Conservation (phyloP, 1,140 invertebrate species). For the Chrysomallon squamiferum region DNA sequence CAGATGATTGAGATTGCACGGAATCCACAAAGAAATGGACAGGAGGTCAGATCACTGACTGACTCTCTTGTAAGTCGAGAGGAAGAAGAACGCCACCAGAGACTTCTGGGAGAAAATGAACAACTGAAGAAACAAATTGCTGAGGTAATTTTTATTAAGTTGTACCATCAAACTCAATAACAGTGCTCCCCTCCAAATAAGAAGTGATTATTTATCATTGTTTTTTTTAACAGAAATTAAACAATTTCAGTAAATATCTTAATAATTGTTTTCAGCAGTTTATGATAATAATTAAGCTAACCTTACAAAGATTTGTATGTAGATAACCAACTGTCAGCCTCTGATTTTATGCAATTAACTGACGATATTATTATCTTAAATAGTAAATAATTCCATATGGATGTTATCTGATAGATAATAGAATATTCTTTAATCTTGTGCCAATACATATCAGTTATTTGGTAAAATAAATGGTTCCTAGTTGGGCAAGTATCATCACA, state of each 20-base stretch:
- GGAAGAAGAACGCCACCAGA: slow-evolving; percentile 88
- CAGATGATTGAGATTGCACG: slow-evolving; percentile 42
- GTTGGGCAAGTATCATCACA: too few relatives aligned
- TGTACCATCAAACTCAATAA: slow-evolving; percentile 28
- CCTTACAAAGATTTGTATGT: too few relatives aligned
- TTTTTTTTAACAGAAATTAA: neutral
- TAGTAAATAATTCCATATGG: too few relatives aligned
- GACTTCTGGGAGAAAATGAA: slow-evolving; percentile 93
- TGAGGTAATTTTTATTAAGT: too few relatives aligned
- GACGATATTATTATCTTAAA: too few relatives aligned
- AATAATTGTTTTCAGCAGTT: neutral
- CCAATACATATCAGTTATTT: too few relatives aligned
- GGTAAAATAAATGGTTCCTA: too few relatives aligned
- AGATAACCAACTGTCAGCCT: too few relatives aligned
- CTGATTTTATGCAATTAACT: too few relatives aligned
- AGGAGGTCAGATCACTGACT: slow-evolving; percentile 46
- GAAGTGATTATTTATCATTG: neutral
- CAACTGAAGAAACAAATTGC: slow-evolving; percentile 93
- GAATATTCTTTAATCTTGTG: too few relatives aligned
- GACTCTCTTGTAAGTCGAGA: slow-evolving; percentile 90
- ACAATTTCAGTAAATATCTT: neutral
- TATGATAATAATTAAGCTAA: too few relatives aligned
- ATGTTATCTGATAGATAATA: too few relatives aligned
- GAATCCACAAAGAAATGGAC: slow-evolving; percentile 33
- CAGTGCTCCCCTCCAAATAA: neutral